A percentile compares a stretch with the other conserved stretches of the same genome.
Conservation (phyloP, 2,888 invertebrate genomes). For the Antheraea assamensis region DNA sequence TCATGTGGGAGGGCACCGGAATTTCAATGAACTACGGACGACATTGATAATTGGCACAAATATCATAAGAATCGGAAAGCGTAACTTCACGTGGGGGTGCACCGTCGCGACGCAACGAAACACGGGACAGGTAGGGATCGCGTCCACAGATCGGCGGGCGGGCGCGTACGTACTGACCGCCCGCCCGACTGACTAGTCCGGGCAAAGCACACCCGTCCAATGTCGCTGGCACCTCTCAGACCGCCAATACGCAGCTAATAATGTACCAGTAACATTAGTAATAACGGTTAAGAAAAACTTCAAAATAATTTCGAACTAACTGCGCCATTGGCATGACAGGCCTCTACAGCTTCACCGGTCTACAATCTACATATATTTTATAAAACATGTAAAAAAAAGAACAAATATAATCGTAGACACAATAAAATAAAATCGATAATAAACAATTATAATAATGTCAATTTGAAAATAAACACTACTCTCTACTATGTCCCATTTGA, state of each 20-base stretch:
- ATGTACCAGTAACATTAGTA: neutral
- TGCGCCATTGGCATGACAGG: too few relatives aligned
- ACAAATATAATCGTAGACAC: too few relatives aligned
- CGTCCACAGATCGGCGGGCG: constrained; percentile 45
- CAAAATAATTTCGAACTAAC: too few relatives aligned
- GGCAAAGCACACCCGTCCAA: constrained; percentile 46
- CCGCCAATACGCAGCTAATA: constrained; percentile 5
- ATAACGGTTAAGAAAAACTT: too few relatives aligned
- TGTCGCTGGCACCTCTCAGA: constrained; percentile 30
- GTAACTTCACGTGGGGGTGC: constrained; percentile 43
- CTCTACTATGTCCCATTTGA: too few relatives aligned
- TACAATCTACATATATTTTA: too few relatives aligned
- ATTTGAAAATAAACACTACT: too few relatives aligned
- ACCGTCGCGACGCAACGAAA: constrained; percentile 52
- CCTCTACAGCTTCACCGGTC: too few relatives aligned
- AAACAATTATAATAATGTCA: too few relatives aligned
- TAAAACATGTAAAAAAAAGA: too few relatives aligned
- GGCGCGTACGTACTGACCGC: constrained; percentile 48
- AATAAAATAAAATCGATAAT: too few relatives aligned
- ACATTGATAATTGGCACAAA: constrained; percentile 35
- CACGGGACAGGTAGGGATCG: constrained; percentile 36
- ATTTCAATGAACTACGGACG: constrained; percentile 44
- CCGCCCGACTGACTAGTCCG: constrained; percentile 53
- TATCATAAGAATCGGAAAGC: constrained; percentile 46
- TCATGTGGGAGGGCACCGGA: constrained; percentile 29